These are phyloP conservation scores for Chaenodraco wilsoni DNA, from an alignment of 2,797 vertebrate genomes.

Conservation along the genomic window DNA sequence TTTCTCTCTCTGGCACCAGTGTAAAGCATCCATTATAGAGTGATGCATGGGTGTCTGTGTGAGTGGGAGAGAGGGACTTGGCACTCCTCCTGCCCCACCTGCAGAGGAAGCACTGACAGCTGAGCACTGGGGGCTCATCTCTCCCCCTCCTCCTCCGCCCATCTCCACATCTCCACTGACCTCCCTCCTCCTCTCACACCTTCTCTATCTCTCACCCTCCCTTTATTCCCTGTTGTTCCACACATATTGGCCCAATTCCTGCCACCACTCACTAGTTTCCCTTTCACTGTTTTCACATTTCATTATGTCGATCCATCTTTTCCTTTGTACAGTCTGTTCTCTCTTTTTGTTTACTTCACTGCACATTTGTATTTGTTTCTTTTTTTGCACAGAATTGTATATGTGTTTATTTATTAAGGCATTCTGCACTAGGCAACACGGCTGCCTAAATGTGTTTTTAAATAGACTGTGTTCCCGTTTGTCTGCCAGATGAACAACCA, in stretches of 20 bases:
- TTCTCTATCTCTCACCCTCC: slow-evolving; percentile 60
- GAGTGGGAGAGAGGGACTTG: slow-evolving; percentile 83
- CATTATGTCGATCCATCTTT: slow-evolving; percentile 49
- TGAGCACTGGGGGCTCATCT: slow-evolving; percentile 80
- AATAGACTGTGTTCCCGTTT: slow-evolving; percentile 57
- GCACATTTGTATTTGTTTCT: slow-evolving; percentile 27
- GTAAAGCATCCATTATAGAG: slow-evolving; percentile 88
- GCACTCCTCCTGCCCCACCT: slow-evolving; percentile 86
- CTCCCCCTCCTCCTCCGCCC: slow-evolving; percentile 70
- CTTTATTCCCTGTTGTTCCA: slow-evolving; percentile 68
- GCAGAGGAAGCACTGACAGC: slow-evolving; percentile 89
- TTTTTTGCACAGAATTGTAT: slow-evolving; percentile 10
- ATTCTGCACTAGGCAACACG: slow-evolving; percentile 33
- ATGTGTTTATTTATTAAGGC: slow-evolving; percentile 40
- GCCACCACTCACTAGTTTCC: slow-evolving; percentile 49
- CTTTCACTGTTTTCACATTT: slow-evolving; percentile 55
- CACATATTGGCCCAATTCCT: slow-evolving; percentile 73
- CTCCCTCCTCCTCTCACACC: slow-evolving; percentile 79
- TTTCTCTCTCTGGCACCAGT: slow-evolving; percentile 80
- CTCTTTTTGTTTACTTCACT: slow-evolving; percentile 24
- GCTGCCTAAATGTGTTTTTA: slow-evolving; percentile 36
- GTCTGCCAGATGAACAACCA: slow-evolving; percentile 64
- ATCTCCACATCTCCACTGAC: slow-evolving; percentile 76
- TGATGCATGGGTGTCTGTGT: slow-evolving; percentile 87
- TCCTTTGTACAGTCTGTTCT: slow-evolving; percentile 26